Base-by-base conservation (phyloP, 2,797 vertebrate genomes). In the Glyptemys insculpta region DNA sequence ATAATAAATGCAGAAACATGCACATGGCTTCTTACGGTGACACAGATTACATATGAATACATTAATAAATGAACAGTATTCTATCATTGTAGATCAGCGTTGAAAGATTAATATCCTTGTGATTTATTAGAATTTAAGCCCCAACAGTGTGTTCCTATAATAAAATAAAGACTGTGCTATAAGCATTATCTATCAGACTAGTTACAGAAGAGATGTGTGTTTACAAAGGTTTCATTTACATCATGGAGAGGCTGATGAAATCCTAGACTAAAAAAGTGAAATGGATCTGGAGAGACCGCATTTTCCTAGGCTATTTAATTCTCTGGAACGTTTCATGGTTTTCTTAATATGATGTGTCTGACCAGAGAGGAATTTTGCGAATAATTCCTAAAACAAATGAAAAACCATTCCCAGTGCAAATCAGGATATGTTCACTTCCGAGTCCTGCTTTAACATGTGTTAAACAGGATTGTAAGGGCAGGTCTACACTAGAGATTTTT, bases 1-100 rank as follows among this genome's bases (percentile, higher is more conserved):
- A 68, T 53, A 65, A 90, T 90, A 88, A 93, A 88, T 18, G 80
- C 56, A 65, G 52, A 29, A 50, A 29, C 79, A 49, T 18, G 68
- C 62, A n/a, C 65, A 49, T 83, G 57, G 83, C 44, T 91, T 81
- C 12, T 49, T 57, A 34, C 84, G 53, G 53, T 50, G 89, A 65
- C 86, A 93, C 53, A 80, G 79, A 19, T 81, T 65, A 79, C 37
- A 25, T 8, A 23, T 31, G 31, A 84, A 29, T 34, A 68, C 3
- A 59, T 54, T 44, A 76, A 76, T 47, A 47, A 76, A 21, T 44
- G 23, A 41, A 76, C 14, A 83, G 54, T 23, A 79, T 47, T 21
- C 47, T 72, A 21, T 52, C 54, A 1, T 50, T 57, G 37, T 37
- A 54, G 85, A 80, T 87, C 86, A 53, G 0, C 44, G 81, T 80